phyloP scores from a whole-genome alignment of 30 jellyfish, hydroid and myxozoan species.

The Aurelia sp. region DNA sequence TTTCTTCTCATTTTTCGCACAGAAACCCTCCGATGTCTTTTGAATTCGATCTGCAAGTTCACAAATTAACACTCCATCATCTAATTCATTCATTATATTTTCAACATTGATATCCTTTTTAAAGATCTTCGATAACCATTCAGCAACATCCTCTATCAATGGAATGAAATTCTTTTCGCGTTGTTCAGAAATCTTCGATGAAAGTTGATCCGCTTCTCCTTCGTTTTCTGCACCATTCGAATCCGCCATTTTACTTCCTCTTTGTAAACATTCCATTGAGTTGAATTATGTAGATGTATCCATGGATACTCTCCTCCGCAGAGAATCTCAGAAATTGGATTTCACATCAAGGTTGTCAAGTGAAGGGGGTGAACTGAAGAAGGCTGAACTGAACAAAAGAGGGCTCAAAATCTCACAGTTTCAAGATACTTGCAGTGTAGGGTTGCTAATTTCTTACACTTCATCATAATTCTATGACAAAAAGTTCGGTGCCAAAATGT shows the following conservation, averaged over 20 bases:
- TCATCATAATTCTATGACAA: no score
- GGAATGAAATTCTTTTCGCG: slow-evolving; percentile 72
- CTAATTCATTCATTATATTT: slow-evolving; percentile 76
- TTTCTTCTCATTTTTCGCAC: slow-evolving; percentile 2
- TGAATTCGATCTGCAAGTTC: slow-evolving; percentile 61
- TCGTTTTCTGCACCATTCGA: not conserved
- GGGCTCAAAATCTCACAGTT: no score
- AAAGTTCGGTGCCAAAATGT: no score
- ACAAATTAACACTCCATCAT: slow-evolving; percentile 66
- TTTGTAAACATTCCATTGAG: no score
- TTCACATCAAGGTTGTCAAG: no score
- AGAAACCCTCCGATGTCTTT: slow-evolving; percentile 15
- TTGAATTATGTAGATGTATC: no score
- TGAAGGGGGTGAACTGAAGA: no score
- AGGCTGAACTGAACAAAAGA: no score
- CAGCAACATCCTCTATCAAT: slow-evolving; percentile 83
- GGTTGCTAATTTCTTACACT: no score
- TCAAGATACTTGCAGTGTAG: no score
- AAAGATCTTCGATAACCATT: slow-evolving; percentile 68
- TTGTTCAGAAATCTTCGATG: slow-evolving; percentile 64
- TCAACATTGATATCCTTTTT: slow-evolving; percentile 36
- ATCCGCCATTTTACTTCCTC: slow-evolving; percentile 10
- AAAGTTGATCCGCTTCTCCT: slow-evolving; percentile 34
- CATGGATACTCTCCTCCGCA: no score
- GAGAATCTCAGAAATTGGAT: no score